A percentile compares a stretch with the other conserved stretches of the same genome.
Evolutionary conservation across 2,797 vertebrate species (phyloP).

Genomic region (Leptatherina wallacei): DNA sequence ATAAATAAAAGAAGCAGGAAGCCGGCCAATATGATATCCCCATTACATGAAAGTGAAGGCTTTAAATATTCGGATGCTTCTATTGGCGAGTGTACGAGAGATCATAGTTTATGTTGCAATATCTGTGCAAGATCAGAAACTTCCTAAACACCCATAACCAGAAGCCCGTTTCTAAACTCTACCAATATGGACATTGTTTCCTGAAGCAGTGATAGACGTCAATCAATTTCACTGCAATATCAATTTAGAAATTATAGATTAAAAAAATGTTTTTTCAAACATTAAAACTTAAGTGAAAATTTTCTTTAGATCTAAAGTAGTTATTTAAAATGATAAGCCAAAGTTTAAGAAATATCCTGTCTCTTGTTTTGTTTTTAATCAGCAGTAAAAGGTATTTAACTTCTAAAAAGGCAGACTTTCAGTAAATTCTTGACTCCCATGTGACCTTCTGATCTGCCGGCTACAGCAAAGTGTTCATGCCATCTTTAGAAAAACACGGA

Average conservation of each 20-base stretch:
- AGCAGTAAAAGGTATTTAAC: conserved; percentile 16
- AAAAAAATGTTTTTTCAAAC: not conserved
- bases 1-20: not conserved
- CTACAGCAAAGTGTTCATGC: conserved; percentile 41
- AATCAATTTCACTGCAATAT: not conserved
- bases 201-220: conserved; percentile 19
- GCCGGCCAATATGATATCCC: not conserved
- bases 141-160: conserved; percentile 29
- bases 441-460: conserved; percentile 21
- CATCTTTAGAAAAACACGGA: conserved; percentile 43
- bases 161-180: conserved; percentile 38
- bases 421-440: conserved; percentile 34
- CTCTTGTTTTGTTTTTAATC: conserved; percentile 18
- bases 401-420: conserved; percentile 5
- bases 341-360: not conserved
- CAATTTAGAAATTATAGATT: not conserved
- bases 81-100: not conserved
- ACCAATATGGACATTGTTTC: conserved; percentile 20
- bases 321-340: not conserved
- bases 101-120: conserved; percentile 44
- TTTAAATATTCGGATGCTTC: conserved; percentile 14
- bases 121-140: conserved; percentile 51
- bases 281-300: not conserved
- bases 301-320: not conserved
- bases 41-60: not conserved